phyloP scores from a whole-genome alignment of 2,113 vertebrate species.

The crab-eating macaque (Macaca fascicularis) region DNA sequence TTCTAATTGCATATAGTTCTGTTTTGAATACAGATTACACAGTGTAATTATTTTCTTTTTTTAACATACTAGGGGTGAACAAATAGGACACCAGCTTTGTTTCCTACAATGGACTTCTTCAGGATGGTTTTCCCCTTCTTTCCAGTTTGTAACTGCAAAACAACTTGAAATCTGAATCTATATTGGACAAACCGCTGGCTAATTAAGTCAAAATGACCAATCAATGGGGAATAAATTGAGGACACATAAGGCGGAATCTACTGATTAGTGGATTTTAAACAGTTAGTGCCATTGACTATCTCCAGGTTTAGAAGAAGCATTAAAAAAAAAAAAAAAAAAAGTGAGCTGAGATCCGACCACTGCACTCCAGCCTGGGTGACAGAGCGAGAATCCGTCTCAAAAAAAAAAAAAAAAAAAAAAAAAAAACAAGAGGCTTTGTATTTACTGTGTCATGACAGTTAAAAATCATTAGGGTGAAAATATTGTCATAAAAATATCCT shows the following conservation, averaged over 20 bases:
- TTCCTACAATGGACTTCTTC: neutral
- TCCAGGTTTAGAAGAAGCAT: neutral
- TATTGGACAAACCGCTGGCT: neutral
- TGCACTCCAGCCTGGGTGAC: too few species aligned
- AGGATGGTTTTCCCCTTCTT: neutral
- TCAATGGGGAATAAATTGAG: neutral
- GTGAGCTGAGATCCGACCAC: too few species aligned
- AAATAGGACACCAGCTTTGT: too few species aligned
- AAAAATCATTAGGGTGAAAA: neutral
- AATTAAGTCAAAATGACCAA: neutral
- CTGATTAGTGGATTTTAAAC: neutral
- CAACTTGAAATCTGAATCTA: neutral
- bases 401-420: neutral
- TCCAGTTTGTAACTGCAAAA: neutral
- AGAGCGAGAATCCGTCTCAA: too few species aligned
- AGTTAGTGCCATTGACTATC: neutral
- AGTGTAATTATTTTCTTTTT: too few species aligned
- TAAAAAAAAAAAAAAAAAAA: neutral
- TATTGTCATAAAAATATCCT: neutral
- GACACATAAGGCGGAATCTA: neutral
- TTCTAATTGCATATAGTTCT: neutral
- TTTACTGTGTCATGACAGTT: neutral
- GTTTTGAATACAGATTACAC: neutral
- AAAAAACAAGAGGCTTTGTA: neutral
- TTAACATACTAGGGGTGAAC: too few species aligned